Percentiles rank a stretch among this genome's conserved stretches.
Evolutionary conservation across 2,797 vertebrate species (phyloP).

Genomic region (Protosalanx chinensis): DNA sequence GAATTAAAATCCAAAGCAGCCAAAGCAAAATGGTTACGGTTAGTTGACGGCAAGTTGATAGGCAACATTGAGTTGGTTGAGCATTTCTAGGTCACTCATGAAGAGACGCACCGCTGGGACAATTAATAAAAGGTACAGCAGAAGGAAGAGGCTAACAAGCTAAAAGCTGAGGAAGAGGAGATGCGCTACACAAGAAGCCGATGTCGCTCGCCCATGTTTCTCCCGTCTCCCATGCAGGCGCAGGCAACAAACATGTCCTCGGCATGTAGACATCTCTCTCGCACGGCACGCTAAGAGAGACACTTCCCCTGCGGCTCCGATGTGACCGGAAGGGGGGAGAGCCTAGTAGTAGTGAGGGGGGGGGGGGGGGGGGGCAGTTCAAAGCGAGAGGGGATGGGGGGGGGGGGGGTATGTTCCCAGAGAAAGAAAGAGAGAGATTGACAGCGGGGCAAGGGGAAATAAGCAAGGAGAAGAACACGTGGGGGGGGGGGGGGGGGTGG

Average conservation of each 20-base stretch:
- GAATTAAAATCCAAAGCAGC: background rate
- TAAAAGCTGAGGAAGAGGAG: conserved; percentile 9
- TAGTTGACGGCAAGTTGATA: background rate
- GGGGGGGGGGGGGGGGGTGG: too few species aligned
- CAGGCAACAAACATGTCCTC: too few species aligned
- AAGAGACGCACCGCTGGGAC: background rate
- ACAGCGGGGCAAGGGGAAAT: conserved; percentile 6
- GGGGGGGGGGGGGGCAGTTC: too few species aligned
- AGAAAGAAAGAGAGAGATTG: conserved; percentile 1
- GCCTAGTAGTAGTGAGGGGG: background rate
- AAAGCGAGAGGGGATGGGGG: background rate
- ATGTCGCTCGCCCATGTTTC: too few species aligned
- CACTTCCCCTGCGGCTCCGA: too few species aligned
- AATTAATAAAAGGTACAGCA: background rate
- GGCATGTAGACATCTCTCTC: too few species aligned
- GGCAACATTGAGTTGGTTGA: background rate
- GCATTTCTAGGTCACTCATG: background rate
- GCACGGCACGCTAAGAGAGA: too few species aligned
- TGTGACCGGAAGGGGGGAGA: too few species aligned
- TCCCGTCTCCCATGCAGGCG: too few species aligned
- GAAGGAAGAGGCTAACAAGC: conserved; percentile 1
- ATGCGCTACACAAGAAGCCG: background rate
- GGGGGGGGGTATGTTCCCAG: background rate
- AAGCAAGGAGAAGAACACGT: background rate
- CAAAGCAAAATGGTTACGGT: background rate